Conservation (phyloP, 2,113 vertebrate species). For the Hippocampus comes region DNA sequence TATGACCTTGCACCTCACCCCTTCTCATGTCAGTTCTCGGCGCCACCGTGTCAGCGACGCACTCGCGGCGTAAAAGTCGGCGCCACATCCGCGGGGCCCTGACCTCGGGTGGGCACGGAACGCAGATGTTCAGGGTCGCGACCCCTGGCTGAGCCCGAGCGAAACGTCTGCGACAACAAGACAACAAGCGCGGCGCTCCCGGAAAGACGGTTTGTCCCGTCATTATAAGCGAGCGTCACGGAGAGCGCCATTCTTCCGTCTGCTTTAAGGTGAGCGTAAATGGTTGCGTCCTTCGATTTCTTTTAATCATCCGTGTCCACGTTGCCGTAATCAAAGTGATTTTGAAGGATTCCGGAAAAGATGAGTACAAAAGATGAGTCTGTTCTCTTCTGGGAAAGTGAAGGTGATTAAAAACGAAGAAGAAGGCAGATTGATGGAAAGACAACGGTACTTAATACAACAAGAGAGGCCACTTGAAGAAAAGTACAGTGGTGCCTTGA, state of each 20-base stretch:
- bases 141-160: constrained; percentile 55
- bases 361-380: constrained; percentile 29
- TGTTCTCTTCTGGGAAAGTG: constrained; percentile 50
- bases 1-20: constrained; percentile 22
- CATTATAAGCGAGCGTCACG: constrained; percentile 15
- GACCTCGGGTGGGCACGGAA: constrained; percentile 48
- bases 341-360: constrained; percentile 52
- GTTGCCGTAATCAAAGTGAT: constrained; percentile 57
- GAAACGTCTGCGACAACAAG: constrained; percentile 50
- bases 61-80: constrained; percentile 57
- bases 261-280: constrained; percentile 33
- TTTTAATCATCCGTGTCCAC: constrained; percentile 59
- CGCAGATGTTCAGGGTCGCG: constrained; percentile 58
- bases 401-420: constrained; percentile 57
- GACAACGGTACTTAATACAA: constrained; percentile 60
- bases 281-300: constrained; percentile 37
- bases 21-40: constrained; percentile 33
- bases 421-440: constrained; percentile 55
- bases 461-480: constrained; percentile 51
- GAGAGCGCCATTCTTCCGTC: constrained; percentile 29
- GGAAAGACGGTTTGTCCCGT: constrained; percentile 52
- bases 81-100: constrained; percentile 44
- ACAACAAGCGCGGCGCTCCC: constrained; percentile 32
- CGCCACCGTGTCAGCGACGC: constrained; percentile 50
- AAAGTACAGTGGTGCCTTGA: constrained; percentile 38